These are phyloP conservation scores for Ectropis crepuscularia DNA, from an alignment of 2,888 invertebrate species.

Conservation along the genomic window DNA sequence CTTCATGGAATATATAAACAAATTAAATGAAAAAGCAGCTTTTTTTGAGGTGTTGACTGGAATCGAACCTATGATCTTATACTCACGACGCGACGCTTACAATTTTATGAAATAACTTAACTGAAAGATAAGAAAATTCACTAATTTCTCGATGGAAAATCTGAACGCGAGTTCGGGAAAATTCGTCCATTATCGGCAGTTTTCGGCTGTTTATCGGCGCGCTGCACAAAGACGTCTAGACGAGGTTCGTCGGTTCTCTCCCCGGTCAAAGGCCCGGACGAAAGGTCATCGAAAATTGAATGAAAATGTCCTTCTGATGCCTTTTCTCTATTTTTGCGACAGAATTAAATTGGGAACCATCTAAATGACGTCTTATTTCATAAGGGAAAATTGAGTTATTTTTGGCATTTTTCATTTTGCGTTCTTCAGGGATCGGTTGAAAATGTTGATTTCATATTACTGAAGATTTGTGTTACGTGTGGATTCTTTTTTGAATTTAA, in stretches of 20 bases:
- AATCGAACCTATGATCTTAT: too few relatives aligned
- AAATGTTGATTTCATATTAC: not conserved
- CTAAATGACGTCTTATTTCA: constrained; percentile 43
- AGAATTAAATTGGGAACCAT: constrained; percentile 51
- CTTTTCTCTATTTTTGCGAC: constrained; percentile 48
- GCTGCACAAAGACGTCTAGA: constrained; percentile 73
- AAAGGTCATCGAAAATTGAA: constrained; percentile 78
- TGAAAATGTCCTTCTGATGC: constrained; percentile 62
- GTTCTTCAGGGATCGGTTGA: not conserved
- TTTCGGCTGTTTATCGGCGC: constrained; percentile 53
- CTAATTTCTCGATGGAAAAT: constrained; percentile 16
- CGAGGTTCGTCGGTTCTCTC: constrained; percentile 51
- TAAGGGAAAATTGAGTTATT: constrained; percentile 21
- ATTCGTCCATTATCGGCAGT: constrained; percentile 48
- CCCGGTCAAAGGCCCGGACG: constrained; percentile 74
- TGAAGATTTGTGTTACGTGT: not conserved
- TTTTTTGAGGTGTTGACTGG: too few relatives aligned
- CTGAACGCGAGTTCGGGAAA: constrained; percentile 18
- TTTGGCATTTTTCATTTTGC: constrained; percentile 2
- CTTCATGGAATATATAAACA: too few relatives aligned
- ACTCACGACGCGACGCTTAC: too few relatives aligned
- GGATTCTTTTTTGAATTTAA: not conserved
- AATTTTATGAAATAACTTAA: not conserved
- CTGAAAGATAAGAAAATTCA: constrained; percentile 11
- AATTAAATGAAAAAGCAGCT: too few relatives aligned